Evolutionary conservation across 2,797 vertebrate genomes (phyloP).

Genomic region (Sparidentex hasta): DNA sequence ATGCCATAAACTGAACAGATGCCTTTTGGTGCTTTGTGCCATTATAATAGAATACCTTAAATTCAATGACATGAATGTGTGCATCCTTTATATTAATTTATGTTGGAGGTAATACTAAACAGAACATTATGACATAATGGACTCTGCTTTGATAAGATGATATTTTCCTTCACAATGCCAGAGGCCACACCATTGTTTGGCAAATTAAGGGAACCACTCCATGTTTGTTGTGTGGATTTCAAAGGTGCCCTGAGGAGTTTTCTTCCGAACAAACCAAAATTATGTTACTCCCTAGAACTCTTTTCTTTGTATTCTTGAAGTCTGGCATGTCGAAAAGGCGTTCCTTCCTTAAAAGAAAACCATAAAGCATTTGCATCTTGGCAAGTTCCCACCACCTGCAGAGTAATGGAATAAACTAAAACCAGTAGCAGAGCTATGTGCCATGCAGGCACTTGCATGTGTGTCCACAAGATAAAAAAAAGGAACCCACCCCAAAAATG

Average conservation of each 20-base stretch:
- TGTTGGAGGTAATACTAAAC: neutral
- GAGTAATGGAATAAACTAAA: neutral
- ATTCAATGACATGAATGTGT: neutral
- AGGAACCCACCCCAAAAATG: neutral
- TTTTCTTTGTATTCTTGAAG: neutral
- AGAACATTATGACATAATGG: neutral
- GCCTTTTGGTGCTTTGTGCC: neutral
- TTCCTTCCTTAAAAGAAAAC: neutral
- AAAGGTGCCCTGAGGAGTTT: neutral
- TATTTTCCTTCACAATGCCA: neutral
- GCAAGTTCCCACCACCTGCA: neutral
- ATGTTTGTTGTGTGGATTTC: constrained; percentile 1
- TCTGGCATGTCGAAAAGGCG: neutral
- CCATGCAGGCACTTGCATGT: neutral
- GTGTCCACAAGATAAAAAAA: neutral
- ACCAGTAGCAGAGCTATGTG: neutral
- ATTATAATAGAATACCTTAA: neutral
- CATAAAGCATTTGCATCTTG: neutral
- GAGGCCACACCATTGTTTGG: neutral
- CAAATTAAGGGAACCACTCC: neutral
- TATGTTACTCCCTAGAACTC: neutral
- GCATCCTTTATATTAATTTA: neutral
- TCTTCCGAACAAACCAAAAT: neutral
- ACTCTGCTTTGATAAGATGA: neutral
- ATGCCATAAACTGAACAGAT: neutral